Conservation (phyloP, 2,888 invertebrate species). For the Odontocolon sp. region DNA sequence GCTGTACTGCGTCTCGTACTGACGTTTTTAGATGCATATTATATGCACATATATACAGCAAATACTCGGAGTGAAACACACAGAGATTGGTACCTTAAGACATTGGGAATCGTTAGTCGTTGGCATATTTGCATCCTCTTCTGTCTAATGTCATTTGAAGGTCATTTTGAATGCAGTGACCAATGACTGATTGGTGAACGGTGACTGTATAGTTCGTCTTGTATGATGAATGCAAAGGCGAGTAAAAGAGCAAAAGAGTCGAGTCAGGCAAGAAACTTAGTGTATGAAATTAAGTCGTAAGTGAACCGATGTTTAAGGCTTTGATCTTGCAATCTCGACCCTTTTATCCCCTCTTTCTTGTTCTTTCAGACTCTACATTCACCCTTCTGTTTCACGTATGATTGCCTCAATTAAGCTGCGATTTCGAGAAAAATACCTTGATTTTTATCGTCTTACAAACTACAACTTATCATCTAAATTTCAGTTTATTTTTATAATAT, state of each 20-base stretch:
- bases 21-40: constrained; percentile 24
- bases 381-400: not conserved
- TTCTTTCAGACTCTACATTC: not conserved
- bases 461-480: not conserved
- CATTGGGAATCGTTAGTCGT: no score
- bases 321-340: not conserved
- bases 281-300: constrained; percentile 45
- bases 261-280: constrained; percentile 7
- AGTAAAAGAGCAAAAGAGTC: not conserved
- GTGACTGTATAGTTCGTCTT: no score
- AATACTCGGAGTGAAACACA: constrained; percentile 13
- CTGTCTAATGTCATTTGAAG: no score
- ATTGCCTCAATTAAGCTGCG: constrained; percentile 17
- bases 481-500: not conserved
- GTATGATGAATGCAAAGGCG: constrained; percentile 1
- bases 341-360: not conserved
- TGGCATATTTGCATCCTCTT: no score
- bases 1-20: constrained; percentile 19
- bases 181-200: no score
- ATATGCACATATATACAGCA: not conserved
- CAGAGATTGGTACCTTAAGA: no score
- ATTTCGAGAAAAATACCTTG: constrained; percentile 3
- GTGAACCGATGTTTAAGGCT: constrained; percentile 2
- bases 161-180: no score
- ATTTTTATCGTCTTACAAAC: not conserved